phyloP scores from a whole-genome alignment of 1,140 invertebrate genomes.

The Drosophila kepulauana region DNA sequence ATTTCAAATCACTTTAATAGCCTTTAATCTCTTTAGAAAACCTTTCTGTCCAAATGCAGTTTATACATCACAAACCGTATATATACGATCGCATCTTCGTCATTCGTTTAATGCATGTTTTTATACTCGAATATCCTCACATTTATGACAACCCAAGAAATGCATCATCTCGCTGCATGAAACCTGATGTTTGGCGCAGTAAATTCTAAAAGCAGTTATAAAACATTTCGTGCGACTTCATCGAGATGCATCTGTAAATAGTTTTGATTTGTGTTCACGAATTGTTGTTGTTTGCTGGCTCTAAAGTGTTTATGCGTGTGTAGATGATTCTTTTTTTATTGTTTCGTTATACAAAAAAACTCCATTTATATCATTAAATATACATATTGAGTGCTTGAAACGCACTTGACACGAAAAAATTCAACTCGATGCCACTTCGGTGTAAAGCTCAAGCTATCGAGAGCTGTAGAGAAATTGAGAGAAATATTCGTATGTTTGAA shows the following conservation, averaged over 20 bases:
- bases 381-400: constrained; percentile 1
- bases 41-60: too few species aligned
- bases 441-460: constrained; percentile 28
- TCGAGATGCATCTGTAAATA: constrained; percentile 28
- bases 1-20: too few species aligned
- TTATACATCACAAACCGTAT: too few species aligned
- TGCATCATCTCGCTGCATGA: constrained; percentile 8
- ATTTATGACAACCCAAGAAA: constrained; percentile 26
- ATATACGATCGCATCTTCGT: not conserved
- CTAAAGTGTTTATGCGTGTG: constrained; percentile 11
- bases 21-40: too few species aligned
- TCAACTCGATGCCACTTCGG: constrained; percentile 18
- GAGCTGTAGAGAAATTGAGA: constrained; percentile 10
- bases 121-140: constrained; percentile 3
- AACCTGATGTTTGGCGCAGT: constrained; percentile 20
- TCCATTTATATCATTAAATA: constrained; percentile 24
- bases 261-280: constrained; percentile 31
- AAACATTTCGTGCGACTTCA: constrained; percentile 35
- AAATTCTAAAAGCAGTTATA: constrained; percentile 46
- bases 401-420: constrained; percentile 16
- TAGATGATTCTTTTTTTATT: constrained; percentile 14
- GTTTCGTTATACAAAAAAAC: not conserved
- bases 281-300: constrained; percentile 19
- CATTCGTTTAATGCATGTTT: constrained; percentile 8
- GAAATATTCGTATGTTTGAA: constrained; percentile 16